Percentiles rank a stretch among this genome's conserved stretches.
Evolutionary conservation across 2,888 invertebrate species (phyloP).

Genomic region (Mesochorus sp.): DNA sequence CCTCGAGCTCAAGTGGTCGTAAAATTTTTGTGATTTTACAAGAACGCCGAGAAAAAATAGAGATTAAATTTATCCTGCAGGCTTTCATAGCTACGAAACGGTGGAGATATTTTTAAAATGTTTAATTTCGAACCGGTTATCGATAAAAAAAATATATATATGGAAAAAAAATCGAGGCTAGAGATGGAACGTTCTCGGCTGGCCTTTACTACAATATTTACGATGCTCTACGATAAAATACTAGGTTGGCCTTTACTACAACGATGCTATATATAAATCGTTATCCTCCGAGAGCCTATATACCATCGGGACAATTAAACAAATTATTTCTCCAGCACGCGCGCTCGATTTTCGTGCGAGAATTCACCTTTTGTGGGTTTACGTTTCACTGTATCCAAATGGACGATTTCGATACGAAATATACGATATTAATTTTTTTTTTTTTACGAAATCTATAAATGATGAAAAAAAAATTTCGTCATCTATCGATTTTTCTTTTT

Average conservation of each 20-base stretch:
- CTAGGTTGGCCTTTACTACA: background rate
- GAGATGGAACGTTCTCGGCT: slow-evolving; percentile 14
- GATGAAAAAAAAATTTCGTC: no score
- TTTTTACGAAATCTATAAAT: no score
- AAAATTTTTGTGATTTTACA: background rate
- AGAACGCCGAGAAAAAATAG: background rate
- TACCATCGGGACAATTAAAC: background rate
- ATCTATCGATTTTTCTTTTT: no score
- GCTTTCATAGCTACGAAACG: background rate
- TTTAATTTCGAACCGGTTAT: slow-evolving; percentile 36
- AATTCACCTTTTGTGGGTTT: no score
- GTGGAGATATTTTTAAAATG: slow-evolving; percentile 30
- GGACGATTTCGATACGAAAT: no score
- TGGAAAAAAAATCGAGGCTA: slow-evolving; percentile 6
- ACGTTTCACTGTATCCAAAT: no score
- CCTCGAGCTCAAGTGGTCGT: background rate
- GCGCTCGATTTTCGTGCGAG: no score
- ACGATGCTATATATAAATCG: background rate
- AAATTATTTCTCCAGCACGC: no score
- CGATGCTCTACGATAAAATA: slow-evolving; percentile 41
- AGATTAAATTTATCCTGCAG: background rate
- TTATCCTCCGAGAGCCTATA: slow-evolving; percentile 1
- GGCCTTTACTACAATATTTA: slow-evolving; percentile 30
- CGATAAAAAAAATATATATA: slow-evolving; percentile 23
- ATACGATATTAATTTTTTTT: no score